Conservation (phyloP, 1,140 invertebrate genomes). For the Drosophila novamexicana region DNA sequence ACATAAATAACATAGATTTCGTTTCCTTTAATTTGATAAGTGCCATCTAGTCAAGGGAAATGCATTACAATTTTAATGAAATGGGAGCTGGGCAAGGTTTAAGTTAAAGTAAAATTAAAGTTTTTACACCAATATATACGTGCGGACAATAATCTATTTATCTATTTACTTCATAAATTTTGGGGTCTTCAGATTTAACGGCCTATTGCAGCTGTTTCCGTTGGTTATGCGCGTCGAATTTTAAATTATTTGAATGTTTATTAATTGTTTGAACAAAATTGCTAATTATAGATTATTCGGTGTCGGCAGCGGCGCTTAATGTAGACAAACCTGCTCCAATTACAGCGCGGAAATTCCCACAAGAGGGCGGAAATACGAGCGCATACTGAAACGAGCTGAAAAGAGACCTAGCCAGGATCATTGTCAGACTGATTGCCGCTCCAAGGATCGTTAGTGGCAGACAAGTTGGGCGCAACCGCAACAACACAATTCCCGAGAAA, state of each 20-base stretch:
- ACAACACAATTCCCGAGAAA: conserved; percentile 74
- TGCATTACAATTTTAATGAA: conserved; percentile 16
- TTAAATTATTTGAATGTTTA: conserved; percentile 69
- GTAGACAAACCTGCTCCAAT: conserved; percentile 67
- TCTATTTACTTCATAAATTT: background rate
- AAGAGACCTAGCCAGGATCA: conserved; percentile 21
- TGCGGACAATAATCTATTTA: background rate
- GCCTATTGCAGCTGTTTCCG: conserved; percentile 65
- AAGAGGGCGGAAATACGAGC: conserved; percentile 73
- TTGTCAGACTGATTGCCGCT: conserved; percentile 80
- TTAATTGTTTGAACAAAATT: conserved; percentile 74
- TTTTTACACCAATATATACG: background rate
- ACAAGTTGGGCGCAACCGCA: conserved; percentile 84
- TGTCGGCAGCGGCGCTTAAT: conserved; percentile 37
- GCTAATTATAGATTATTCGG: conserved; percentile 62
- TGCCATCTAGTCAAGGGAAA: conserved; percentile 17
- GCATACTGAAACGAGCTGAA: conserved; percentile 21
- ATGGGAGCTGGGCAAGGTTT: background rate
- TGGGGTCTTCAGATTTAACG: background rate
- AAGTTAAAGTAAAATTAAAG: background rate
- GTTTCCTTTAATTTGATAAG: conserved; percentile 41
- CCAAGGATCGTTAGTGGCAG: conserved; percentile 82
- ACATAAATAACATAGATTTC: conserved; percentile 34
- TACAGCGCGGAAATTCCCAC: conserved; percentile 74
- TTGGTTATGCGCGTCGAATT: conserved; percentile 38